Conservation (phyloP, 1,140 invertebrate genomes). For the Sycophaga agraensis region DNA sequence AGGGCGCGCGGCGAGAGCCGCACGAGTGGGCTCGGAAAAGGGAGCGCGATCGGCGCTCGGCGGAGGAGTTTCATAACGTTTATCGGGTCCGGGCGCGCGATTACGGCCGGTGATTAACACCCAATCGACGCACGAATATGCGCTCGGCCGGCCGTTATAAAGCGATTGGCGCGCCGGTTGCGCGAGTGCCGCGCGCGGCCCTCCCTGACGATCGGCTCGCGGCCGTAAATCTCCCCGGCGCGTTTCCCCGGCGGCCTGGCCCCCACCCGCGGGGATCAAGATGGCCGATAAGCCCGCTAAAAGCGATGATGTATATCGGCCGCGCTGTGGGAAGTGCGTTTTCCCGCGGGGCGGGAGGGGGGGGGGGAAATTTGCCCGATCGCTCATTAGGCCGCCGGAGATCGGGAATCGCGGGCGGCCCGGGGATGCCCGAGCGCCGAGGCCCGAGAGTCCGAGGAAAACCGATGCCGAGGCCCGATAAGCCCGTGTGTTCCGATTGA, state of each 20-base stretch:
- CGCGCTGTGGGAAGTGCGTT: conserved; percentile 18
- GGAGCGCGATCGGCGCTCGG: too few relatives aligned
- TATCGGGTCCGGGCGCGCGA: conserved; percentile 15
- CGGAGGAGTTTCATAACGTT: conserved; percentile 25
- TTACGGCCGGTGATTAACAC: conserved; percentile 26
- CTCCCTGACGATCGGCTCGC: background rate
- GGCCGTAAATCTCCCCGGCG: conserved; percentile 25
- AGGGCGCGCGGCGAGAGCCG: too few relatives aligned
- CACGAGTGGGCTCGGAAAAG: too few relatives aligned
- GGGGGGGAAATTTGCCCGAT: background rate
- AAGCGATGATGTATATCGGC: conserved; percentile 10
- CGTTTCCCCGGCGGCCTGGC: too few relatives aligned
- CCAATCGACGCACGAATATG: conserved; percentile 21
- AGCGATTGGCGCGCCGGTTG: conserved; percentile 12
- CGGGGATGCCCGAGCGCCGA: background rate
- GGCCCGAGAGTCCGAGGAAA: background rate
- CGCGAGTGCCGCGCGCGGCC: too few relatives aligned
- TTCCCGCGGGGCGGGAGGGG: too few relatives aligned
- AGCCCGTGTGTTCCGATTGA: background rate
- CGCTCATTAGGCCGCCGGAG: too few relatives aligned
- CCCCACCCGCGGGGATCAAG: conserved; percentile 5
- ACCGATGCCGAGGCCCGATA: background rate
- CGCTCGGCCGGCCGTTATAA: conserved; percentile 16
- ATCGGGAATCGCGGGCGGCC: background rate
- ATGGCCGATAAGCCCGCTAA: conserved; percentile 12